phyloP scores from a whole-genome alignment of 37 sponge, comb jelly and placozoan species.

The Tethya wilhelma region DNA sequence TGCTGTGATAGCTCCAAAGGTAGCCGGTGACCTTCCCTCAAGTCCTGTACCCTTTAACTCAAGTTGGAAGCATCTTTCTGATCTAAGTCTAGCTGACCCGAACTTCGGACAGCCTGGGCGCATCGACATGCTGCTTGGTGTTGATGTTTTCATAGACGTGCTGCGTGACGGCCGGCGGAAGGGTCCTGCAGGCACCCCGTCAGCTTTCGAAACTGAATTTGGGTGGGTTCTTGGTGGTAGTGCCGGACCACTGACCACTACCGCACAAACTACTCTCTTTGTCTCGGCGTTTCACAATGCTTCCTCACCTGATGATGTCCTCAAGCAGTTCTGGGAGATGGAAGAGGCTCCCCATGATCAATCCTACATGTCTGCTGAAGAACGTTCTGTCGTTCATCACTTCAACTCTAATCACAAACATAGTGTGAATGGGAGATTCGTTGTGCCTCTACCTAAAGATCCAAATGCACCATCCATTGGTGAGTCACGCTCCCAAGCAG shows the following conservation, averaged over 20 bases:
- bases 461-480: slow-evolving; percentile 26
- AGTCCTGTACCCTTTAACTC: slow-evolving; percentile 35
- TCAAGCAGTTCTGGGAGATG: slow-evolving; percentile 56
- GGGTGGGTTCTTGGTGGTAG: slow-evolving; percentile 54
- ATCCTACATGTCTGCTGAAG: slow-evolving; percentile 28
- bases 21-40: slow-evolving; percentile 41
- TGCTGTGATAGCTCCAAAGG: slow-evolving; percentile 41
- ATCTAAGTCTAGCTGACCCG: slow-evolving; percentile 40
- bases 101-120: slow-evolving; percentile 37
- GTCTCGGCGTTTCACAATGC: slow-evolving; percentile 29
- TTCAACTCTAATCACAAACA: slow-evolving; percentile 31
- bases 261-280: neutral
- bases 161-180: slow-evolving; percentile 50
- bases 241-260: slow-evolving; percentile 5
- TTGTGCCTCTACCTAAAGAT: slow-evolving; percentile 43
- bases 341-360: slow-evolving; percentile 40
- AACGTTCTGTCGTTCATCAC: slow-evolving; percentile 42
- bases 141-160: too few relatives aligned
- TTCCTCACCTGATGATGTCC: slow-evolving; percentile 40
- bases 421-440: slow-evolving; percentile 26
- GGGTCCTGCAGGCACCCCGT: slow-evolving; percentile 41
- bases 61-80: slow-evolving; percentile 40
- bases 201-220: slow-evolving; percentile 41
- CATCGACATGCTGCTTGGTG: slow-evolving; percentile 48
- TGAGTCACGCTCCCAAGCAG: slow-evolving; percentile 55